phyloP scores from a whole-genome alignment of 2,888 invertebrate genomes.

The Pyrgus malvae region DNA sequence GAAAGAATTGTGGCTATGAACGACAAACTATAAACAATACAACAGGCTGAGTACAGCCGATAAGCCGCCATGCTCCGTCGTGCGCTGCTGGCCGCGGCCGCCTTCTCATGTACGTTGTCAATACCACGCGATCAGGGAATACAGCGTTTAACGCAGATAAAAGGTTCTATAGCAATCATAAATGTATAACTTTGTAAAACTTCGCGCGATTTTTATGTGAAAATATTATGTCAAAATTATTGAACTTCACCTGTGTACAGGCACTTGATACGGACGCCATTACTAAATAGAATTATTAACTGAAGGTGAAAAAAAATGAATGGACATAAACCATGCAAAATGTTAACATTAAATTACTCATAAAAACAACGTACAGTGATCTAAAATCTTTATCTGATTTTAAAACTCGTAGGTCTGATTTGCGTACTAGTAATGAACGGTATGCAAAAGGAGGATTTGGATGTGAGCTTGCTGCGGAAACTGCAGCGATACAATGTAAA shows the following conservation, averaged over 20 bases:
- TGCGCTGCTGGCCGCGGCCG: constrained; percentile 54
- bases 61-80: constrained; percentile 62
- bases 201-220: background rate
- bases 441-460: constrained; percentile 67
- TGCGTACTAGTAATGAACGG: constrained; percentile 70
- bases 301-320: no score
- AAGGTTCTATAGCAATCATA: constrained; percentile 55
- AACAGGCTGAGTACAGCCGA: constrained; percentile 19
- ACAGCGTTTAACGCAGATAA: constrained; percentile 61
- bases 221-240: no score
- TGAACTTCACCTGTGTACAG: no score
- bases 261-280: no score
- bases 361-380: no score
- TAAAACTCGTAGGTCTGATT: constrained; percentile 62
- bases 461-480: constrained; percentile 56
- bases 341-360: no score
- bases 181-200: constrained; percentile 12
- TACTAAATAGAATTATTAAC: no score
- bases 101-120: constrained; percentile 73
- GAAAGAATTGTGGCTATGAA: background rate
- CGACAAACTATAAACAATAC: background rate
- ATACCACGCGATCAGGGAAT: constrained; percentile 51
- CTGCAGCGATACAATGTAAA: constrained; percentile 61
- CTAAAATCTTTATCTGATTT: no score
- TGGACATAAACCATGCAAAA: no score